phyloP scores from a whole-genome alignment of 2,797 vertebrate genomes.

The Harpagifer antarcticus region DNA sequence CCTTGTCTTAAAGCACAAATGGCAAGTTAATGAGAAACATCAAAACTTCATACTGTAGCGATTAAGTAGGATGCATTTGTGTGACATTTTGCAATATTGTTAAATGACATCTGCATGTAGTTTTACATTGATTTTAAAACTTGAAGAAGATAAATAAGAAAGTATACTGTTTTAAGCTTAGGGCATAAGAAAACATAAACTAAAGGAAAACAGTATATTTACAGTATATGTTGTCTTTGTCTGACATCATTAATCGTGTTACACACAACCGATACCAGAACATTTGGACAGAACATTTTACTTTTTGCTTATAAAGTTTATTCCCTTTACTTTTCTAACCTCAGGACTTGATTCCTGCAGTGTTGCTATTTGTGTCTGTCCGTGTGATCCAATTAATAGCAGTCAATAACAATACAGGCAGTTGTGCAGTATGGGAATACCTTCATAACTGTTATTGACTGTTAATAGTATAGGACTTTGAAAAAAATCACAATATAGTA shows the following conservation, averaged over 20 bases:
- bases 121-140: background rate
- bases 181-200: background rate
- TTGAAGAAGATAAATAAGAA: background rate
- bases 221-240: background rate
- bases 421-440: background rate
- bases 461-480: background rate
- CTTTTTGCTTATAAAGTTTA: background rate
- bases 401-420: background rate
- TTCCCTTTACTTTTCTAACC: no score
- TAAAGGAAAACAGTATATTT: background rate
- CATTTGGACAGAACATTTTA: background rate
- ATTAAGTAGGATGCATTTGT: no score
- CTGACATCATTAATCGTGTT: background rate
- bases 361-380: background rate
- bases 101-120: background rate
- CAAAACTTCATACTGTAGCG: background rate
- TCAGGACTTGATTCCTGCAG: background rate
- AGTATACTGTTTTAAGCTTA: background rate
- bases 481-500: no score
- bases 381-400: background rate
- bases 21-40: background rate
- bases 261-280: background rate
- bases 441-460: background rate
- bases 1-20: background rate
- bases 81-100: background rate